These are phyloP conservation scores for Tenodera sinensis DNA, from an alignment of 2,888 invertebrate genomes.

Conservation along the genomic window DNA sequence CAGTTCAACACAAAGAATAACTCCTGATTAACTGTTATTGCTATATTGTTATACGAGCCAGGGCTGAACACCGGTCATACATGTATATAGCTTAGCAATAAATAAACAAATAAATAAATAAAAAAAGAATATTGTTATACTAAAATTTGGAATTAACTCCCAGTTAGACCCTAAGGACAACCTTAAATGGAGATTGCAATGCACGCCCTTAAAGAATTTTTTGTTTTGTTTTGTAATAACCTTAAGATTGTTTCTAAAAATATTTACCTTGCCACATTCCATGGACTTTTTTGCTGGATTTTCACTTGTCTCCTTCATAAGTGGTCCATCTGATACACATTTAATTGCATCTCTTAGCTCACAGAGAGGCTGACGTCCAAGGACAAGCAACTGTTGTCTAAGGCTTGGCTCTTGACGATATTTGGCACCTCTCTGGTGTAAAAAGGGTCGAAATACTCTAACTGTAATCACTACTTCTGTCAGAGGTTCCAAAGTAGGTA, in stretches of 20 bases:
- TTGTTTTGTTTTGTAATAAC: too few relatives aligned
- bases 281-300: constrained; percentile 38
- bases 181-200: too few relatives aligned
- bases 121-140: too few relatives aligned
- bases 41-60: too few relatives aligned
- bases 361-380: constrained; percentile 66
- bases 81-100: too few relatives aligned
- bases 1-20: too few relatives aligned
- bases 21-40: too few relatives aligned
- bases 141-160: too few relatives aligned
- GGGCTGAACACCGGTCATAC: too few relatives aligned
- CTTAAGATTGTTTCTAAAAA: not conserved
- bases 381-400: constrained; percentile 56
- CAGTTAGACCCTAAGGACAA: too few relatives aligned
- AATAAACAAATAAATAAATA: too few relatives aligned
- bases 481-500: constrained; percentile 36
- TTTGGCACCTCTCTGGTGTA: constrained; percentile 30
- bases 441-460: constrained; percentile 51
- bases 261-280: constrained; percentile 38
- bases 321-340: constrained; percentile 64
- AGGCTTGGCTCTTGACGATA: constrained; percentile 41
- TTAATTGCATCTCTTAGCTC: constrained; percentile 69
- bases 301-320: constrained; percentile 45
- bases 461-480: constrained; percentile 47
- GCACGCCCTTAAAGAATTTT: too few relatives aligned